Conservation (phyloP, 2,797 vertebrate genomes). For the Rhynchotus rufescens region DNA sequence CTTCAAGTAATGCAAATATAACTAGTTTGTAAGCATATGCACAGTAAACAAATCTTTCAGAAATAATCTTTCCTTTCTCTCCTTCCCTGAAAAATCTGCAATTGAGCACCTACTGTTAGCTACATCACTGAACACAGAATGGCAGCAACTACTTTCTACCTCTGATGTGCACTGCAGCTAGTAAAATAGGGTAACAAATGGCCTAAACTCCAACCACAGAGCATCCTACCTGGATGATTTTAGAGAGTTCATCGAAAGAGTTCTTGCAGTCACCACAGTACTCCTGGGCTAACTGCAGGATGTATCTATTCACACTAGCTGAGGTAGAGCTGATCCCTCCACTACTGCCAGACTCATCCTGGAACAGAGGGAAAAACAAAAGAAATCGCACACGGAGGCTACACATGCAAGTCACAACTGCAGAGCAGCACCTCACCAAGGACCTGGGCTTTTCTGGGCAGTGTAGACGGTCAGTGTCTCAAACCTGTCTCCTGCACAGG, state of each 20-base stretch:
- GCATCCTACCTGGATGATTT: constrained; percentile 93
- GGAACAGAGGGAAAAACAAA: background rate
- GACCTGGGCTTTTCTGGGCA: background rate
- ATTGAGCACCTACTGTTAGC: background rate
- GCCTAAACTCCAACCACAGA: background rate
- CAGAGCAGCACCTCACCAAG: background rate
- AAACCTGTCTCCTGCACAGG: background rate
- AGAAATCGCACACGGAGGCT: background rate
- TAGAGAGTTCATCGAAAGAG: constrained; percentile 97
- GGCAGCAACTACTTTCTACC: background rate
- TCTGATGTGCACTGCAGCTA: background rate
- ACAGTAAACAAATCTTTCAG: background rate
- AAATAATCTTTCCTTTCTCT: background rate
- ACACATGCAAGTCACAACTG: background rate
- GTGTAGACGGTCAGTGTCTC: background rate
- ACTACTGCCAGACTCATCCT: constrained; percentile 92
- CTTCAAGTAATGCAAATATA: background rate
- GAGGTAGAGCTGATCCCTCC: constrained; percentile 93
- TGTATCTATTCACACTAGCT: constrained; percentile 96
- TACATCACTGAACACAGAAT: background rate
- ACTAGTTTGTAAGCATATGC: background rate
- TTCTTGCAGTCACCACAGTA: constrained; percentile 99
- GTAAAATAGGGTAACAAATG: background rate
- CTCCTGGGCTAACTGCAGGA: constrained; percentile 96
- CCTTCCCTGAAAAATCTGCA: background rate